Percentiles rank a stretch among this genome's conserved stretches.
phyloP scores from a whole-genome alignment of 2,888 invertebrate genomes.

The Beris chalybata region DNA sequence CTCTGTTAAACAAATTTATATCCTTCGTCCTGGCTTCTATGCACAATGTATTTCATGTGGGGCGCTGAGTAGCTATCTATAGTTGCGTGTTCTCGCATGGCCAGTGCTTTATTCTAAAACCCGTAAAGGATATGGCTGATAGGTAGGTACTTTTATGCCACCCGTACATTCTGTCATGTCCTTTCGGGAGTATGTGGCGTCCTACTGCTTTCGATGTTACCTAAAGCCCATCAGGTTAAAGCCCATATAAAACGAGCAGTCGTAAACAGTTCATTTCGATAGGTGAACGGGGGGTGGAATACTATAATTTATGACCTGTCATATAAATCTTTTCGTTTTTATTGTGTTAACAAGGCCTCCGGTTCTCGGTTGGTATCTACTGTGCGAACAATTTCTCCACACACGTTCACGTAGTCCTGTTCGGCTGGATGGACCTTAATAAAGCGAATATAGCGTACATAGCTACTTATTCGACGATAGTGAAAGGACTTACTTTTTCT shows the following conservation, averaged over 20 bases:
- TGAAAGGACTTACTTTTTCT: constrained; percentile 22
- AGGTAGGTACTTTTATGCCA: background rate
- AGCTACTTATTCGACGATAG: background rate
- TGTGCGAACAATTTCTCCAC: constrained; percentile 17
- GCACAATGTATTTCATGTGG: no score
- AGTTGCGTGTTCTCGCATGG: no score
- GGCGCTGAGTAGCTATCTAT: no score
- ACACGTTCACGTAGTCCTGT: constrained; percentile 14
- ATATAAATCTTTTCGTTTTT: constrained; percentile 50
- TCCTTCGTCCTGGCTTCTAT: background rate
- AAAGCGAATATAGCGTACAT: constrained; percentile 5
- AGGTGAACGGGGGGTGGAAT: background rate
- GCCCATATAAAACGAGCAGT: constrained; percentile 31
- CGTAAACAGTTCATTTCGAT: constrained; percentile 33
- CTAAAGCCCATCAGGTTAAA: constrained; percentile 14
- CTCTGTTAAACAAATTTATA: constrained; percentile 27
- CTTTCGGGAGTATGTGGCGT: background rate
- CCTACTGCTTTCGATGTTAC: background rate
- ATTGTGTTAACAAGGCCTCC: constrained; percentile 37
- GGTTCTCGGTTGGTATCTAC: constrained; percentile 30
- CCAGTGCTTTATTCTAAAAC: no score
- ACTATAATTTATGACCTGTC: constrained; percentile 54
- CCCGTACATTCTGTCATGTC: constrained; percentile 9
- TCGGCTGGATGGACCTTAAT: constrained; percentile 17
- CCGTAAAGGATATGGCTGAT: no score